Conservation (phyloP, 2,797 vertebrate genomes). For the Chrosomus eos region DNA sequence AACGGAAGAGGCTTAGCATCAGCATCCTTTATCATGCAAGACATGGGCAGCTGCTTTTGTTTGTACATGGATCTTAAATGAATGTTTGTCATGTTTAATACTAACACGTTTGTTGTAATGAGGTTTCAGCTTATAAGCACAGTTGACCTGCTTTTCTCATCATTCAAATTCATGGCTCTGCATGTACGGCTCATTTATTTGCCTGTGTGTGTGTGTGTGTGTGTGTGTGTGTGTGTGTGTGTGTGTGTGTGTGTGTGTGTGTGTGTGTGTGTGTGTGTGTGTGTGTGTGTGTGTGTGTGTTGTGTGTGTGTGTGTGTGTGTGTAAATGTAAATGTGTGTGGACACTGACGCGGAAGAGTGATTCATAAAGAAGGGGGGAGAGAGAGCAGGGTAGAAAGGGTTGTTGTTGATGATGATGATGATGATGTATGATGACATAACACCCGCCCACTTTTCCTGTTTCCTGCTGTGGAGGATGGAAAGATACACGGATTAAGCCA, state of each 20-base stretch:
- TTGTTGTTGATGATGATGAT: slow-evolving; percentile 38
- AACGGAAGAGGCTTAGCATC: slow-evolving; percentile 50
- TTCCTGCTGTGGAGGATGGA: slow-evolving; percentile 55
- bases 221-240: slow-evolving; percentile 57
- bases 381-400: slow-evolving; percentile 42
- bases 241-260: slow-evolving; percentile 49
- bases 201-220: slow-evolving; percentile 31
- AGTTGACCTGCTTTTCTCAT: slow-evolving; percentile 18
- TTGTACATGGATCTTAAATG: slow-evolving; percentile 27
- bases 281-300: slow-evolving; percentile 57
- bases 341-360: slow-evolving; percentile 63
- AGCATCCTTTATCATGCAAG: slow-evolving; percentile 67
- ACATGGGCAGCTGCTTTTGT: slow-evolving; percentile 54
- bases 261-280: slow-evolving; percentile 47
- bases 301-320: slow-evolving; percentile 45
- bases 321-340: slow-evolving; percentile 59
- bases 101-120: not conserved
- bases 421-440: slow-evolving; percentile 75
- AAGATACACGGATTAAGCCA: slow-evolving; percentile 41
- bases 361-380: slow-evolving; percentile 40
- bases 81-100: not conserved
- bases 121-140: not conserved
- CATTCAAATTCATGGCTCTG: slow-evolving; percentile 34
- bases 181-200: slow-evolving; percentile 31
- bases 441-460: slow-evolving; percentile 32